A percentile compares a stretch with the other conserved stretches of the same genome.
Conservation (phyloP, 2,113 vertebrate genomes). For the Ailuropoda melanoleuca region DNA sequence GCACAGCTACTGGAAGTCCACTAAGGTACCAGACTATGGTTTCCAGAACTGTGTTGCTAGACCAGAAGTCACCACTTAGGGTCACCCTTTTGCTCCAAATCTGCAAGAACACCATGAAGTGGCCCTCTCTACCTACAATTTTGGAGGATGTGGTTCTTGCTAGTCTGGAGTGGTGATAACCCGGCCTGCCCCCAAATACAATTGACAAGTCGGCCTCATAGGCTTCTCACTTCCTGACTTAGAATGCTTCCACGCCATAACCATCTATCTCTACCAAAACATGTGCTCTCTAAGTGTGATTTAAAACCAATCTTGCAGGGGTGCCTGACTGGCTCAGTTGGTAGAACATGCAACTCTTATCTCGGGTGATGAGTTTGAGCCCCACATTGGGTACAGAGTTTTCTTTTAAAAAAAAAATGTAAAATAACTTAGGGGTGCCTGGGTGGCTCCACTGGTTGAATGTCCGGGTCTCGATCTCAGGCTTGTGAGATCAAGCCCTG, state of each 20-base stretch:
- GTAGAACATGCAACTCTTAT: not conserved
- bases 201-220: not conserved
- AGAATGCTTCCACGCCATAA: not conserved
- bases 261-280: slow-evolving; percentile 32
- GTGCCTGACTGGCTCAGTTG: not conserved
- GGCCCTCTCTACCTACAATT: not conserved
- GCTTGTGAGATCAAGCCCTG: not conserved
- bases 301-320: not conserved
- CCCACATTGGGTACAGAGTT: not conserved
- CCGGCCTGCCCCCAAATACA: not conserved
- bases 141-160: not conserved
- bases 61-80: not conserved
- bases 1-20: not conserved
- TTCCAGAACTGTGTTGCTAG: not conserved
- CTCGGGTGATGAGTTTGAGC: not conserved
- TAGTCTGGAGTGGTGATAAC: not conserved
- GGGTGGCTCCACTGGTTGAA: not conserved
- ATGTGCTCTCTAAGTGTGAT: not conserved
- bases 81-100: not conserved
- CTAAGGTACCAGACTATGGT: too few species aligned
- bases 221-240: not conserved
- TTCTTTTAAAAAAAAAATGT: not conserved
- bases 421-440: not conserved
- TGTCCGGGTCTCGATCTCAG: not conserved
- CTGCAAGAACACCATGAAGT: not conserved